A percentile compares a stretch with the other conserved stretches of the same genome.
These are phyloP conservation scores for Nomada fabriciana DNA, from an alignment of 2,888 invertebrate species.

Conservation along the genomic window DNA sequence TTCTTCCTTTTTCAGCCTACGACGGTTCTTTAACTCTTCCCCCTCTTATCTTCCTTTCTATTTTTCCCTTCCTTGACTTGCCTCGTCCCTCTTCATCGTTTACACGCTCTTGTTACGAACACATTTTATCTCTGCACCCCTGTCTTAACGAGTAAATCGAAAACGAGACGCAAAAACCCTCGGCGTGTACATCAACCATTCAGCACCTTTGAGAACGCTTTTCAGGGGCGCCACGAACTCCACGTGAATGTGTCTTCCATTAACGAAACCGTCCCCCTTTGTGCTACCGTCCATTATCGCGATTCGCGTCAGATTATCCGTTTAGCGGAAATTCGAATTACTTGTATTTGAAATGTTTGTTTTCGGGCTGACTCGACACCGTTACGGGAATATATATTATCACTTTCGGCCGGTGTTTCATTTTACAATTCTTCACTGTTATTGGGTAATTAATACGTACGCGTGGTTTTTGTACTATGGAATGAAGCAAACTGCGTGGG, in stretches of 20 bases:
- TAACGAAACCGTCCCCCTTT: conserved; percentile 26
- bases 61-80: conserved; percentile 1
- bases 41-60: neutral
- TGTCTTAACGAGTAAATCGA: conserved; percentile 50
- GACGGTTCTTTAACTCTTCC: conserved; percentile 19
- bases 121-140: neutral
- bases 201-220: conserved; percentile 44
- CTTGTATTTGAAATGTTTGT: neutral
- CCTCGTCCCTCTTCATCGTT: neutral
- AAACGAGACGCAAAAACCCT: conserved; percentile 32
- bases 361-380: neutral
- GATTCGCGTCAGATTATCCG: neutral
- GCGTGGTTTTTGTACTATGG: neutral
- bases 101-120: neutral
- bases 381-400: neutral
- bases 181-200: conserved; percentile 43
- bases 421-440: neutral
- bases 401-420: neutral
- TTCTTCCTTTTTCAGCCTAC: conserved; percentile 46
- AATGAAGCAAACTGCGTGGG: neutral
- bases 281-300: conserved; percentile 5
- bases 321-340: conserved; percentile 23
- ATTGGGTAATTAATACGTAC: neutral
- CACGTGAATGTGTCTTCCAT: conserved; percentile 21
- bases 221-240: conserved; percentile 16